Percentiles rank a stretch among this genome's conserved stretches.
phyloP scores from a whole-genome alignment of 2,888 invertebrate species.

The Nephrocerus scutellatus region DNA sequence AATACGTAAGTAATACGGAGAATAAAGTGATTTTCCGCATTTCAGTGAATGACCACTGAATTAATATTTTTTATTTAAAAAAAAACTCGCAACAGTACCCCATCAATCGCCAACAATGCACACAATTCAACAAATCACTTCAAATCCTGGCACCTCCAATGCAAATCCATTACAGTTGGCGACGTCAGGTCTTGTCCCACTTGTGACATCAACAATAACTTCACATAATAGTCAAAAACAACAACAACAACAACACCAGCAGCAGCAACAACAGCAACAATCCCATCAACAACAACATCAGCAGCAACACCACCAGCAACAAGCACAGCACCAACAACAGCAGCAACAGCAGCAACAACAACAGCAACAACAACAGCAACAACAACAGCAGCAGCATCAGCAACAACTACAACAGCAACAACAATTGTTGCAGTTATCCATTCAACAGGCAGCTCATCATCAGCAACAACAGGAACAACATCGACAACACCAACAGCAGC shows the following conservation, averaged over 20 bases:
- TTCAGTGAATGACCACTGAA: no score
- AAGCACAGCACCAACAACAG: conserved; percentile 31
- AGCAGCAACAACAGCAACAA: conserved; percentile 36
- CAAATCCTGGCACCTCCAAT: conserved; percentile 32
- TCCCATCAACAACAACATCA: conserved; percentile 33
- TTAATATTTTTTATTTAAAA: conserved; percentile 2
- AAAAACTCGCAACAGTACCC: conserved; percentile 30
- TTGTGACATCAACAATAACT: conserved; percentile 45
- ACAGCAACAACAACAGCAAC: conserved; percentile 38
- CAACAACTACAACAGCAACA: conserved; percentile 27
- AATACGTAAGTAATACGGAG: conserved; percentile 35
- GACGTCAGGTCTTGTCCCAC: conserved; percentile 41
- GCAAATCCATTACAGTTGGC: conserved; percentile 39
- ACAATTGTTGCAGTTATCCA: conserved; percentile 33
- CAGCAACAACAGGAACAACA: conserved; percentile 36
- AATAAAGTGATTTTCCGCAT: conserved; percentile 14
- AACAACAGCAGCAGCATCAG: conserved; percentile 24
- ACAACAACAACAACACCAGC: conserved; percentile 30
- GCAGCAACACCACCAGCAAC: conserved; percentile 29
- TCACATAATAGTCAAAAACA: conserved; percentile 41
- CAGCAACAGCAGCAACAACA: conserved; percentile 31
- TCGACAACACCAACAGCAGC: conserved; percentile 33
- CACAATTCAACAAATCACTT: conserved; percentile 46
- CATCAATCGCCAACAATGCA: conserved; percentile 47
- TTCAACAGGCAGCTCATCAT: conserved; percentile 37